Percentiles rank a stretch among this genome's conserved stretches.
phyloP scores from a whole-genome alignment of 2,888 invertebrate species.

The Xestia ashworthii region DNA sequence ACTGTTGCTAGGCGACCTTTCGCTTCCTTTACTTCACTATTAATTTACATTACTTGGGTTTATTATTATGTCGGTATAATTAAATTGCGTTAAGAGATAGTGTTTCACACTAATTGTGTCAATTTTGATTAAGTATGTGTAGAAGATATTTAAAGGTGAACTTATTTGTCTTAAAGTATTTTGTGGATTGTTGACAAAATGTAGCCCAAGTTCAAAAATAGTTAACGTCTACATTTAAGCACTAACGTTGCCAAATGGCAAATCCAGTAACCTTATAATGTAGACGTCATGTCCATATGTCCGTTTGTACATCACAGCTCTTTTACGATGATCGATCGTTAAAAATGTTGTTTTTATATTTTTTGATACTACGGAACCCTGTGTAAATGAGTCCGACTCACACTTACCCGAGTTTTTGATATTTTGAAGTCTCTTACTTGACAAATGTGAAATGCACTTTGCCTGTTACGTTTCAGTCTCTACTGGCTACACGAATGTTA shows the following conservation, averaged over 20 bases:
- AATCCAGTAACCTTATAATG: no score
- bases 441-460: not conserved
- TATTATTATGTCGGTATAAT: slow-evolving; percentile 31
- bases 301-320: no score
- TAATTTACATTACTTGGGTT: slow-evolving; percentile 64
- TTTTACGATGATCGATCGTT: no score
- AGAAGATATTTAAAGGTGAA: not conserved
- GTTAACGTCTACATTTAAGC: not conserved
- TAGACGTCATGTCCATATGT: no score
- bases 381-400: no score
- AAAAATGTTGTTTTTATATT: no score
- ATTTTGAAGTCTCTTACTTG: no score
- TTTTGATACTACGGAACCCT: no score
- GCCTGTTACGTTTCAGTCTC: not conserved
- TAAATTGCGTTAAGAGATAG: slow-evolving; percentile 45
- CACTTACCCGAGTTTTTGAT: no score
- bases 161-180: not conserved
- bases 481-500: not conserved
- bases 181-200: not conserved
- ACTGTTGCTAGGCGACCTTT: slow-evolving; percentile 70
- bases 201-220: not conserved
- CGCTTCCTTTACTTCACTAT: slow-evolving; percentile 57
- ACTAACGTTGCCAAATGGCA: not conserved
- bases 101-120: slow-evolving; percentile 33
- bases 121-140: slow-evolving; percentile 12